phyloP scores from a whole-genome alignment of 2,113 vertebrate genomes.

The Phylloscopus whistleri region DNA sequence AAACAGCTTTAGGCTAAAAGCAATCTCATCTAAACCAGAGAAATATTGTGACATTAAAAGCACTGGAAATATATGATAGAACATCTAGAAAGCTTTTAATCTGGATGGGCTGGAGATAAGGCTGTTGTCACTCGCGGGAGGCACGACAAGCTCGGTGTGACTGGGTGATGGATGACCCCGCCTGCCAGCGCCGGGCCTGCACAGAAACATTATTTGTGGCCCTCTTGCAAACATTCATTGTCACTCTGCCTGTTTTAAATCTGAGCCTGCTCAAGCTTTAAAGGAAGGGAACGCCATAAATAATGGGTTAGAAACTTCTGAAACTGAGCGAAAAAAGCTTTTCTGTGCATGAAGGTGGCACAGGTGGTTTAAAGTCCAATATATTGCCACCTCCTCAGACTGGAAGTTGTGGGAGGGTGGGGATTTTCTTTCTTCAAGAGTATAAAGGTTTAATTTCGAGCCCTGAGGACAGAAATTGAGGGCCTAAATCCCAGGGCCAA shows the following conservation, averaged over 20 bases:
- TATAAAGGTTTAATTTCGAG: background rate
- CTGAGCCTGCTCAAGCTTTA: background rate
- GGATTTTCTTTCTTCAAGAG: background rate
- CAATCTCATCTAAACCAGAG: background rate
- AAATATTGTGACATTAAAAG: slow-evolving; percentile 34
- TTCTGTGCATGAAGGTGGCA: background rate
- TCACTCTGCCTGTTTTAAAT: background rate
- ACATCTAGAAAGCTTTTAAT: slow-evolving; percentile 19
- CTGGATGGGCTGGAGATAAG: background rate
- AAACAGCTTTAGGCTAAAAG: slow-evolving; percentile 16
- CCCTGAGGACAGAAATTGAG: background rate
- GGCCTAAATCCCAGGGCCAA: background rate
- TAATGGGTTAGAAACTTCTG: background rate
- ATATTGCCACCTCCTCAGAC: background rate
- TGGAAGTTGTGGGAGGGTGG: background rate
- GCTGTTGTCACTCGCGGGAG: background rate
- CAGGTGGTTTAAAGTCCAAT: background rate
- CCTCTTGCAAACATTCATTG: background rate
- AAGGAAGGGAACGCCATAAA: background rate
- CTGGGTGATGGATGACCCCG: background rate
- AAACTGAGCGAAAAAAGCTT: background rate
- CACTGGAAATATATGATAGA: background rate
- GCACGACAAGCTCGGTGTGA: background rate
- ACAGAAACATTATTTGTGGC: background rate
- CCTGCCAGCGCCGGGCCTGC: rapidly evolving